Evolutionary conservation across 2,888 invertebrate genomes (phyloP), one percentile per base, ranked within the genome.

Genomic region (Acanthosoma haemorrhoidale): DNA sequence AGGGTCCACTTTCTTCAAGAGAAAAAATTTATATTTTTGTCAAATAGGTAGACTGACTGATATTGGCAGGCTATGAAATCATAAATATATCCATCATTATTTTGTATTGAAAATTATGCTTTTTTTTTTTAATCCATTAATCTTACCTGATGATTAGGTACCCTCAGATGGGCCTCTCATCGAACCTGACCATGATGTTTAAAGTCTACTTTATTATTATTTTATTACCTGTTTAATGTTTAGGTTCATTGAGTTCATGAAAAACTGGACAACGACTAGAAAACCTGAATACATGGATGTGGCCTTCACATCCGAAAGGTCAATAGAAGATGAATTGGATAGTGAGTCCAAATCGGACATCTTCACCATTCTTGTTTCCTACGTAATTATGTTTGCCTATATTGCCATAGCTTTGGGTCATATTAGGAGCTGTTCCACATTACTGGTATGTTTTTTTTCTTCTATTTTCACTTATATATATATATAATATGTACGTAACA

Each of bases 331-430:
- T 81, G 98, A 99, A 80, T 81, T 99, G 29, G 88, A 94, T 73
- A 83, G 96, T 13, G 95, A 95, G 81, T 94, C 95, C 3, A 86
- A 90, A 75, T 94, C 96, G 0, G 99, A 99, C 80, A 87, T 97
- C 18, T 82, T 87, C 4, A 98, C 98, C 0, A 95, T 99, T 76
- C 82, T 94, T 13, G 90, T 96, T 67, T 96, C 96, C 0, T 98
- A 99, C 80, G 80, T 96, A 75, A 94, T 98, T 74, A 99, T 99
- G 98, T 98, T 99, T 81, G 89, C 88, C 21, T 99, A 99, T 78
- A 96, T 99, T 75, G 92, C 97, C 0, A 87, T 99, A 71, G 90
- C 95, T 0, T 85, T 99, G 69, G 98, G 99, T 8, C 90, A 95
- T 75, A 87, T 91, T 74, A 89, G 90, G 75, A 87, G 87, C 0